Conservation (phyloP, 2,113 vertebrate genomes). For the Albula glossodonta region DNA sequence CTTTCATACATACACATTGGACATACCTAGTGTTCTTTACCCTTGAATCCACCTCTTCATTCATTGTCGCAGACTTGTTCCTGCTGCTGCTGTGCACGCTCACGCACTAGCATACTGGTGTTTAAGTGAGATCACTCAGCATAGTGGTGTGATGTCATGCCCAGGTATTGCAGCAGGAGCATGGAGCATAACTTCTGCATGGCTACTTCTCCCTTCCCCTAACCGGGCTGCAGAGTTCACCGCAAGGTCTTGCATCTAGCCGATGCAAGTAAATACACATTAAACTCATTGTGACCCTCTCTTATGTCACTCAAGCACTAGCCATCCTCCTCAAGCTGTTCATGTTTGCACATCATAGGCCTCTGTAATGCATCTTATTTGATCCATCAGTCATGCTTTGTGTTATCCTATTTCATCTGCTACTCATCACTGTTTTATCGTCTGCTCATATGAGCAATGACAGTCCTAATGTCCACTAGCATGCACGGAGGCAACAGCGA, state of each 20-base stretch:
- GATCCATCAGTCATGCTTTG: background rate
- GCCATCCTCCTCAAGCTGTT: background rate
- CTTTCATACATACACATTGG: background rate
- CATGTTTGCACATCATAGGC: background rate
- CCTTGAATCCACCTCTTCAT: too few species aligned
- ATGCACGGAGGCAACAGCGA: background rate
- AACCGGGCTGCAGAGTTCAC: background rate
- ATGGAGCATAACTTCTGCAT: background rate
- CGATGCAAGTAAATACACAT: background rate
- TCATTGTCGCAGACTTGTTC: too few species aligned
- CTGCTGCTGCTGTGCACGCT: too few species aligned
- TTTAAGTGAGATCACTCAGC: too few species aligned
- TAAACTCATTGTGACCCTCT: background rate
- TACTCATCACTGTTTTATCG: background rate
- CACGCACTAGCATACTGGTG: too few species aligned
- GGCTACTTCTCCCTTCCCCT: background rate
- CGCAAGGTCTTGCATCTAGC: background rate
- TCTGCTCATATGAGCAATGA: background rate
- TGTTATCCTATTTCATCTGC: too few species aligned
- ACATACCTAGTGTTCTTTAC: background rate
- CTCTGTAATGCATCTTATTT: background rate
- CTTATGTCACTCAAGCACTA: background rate
- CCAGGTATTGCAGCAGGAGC: background rate
- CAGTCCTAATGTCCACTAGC: background rate
- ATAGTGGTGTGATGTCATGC: too few species aligned